These are phyloP conservation scores for Drosophila yakuba DNA, from an alignment of 1,140 invertebrate genomes.

Conservation along the genomic window DNA sequence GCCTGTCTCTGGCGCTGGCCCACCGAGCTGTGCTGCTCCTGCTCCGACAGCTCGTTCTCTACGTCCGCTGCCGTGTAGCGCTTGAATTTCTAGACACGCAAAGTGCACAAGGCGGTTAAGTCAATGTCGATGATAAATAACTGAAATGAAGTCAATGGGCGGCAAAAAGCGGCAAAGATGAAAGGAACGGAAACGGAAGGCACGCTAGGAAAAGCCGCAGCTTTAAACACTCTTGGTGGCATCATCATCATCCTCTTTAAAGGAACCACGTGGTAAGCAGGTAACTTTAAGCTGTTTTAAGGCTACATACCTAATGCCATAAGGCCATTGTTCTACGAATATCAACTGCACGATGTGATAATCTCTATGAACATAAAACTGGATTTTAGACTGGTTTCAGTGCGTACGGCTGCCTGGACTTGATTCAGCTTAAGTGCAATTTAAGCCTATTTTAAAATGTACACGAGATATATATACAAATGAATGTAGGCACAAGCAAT, in stretches of 20 bases:
- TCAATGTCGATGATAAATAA: slow-evolving; percentile 52
- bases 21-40: slow-evolving; percentile 71
- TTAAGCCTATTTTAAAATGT: neutral
- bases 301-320: too few relatives aligned
- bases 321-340: neutral
- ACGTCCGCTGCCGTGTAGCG: slow-evolving; percentile 80
- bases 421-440: neutral
- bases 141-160: slow-evolving; percentile 45
- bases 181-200: neutral
- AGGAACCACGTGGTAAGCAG: neutral
- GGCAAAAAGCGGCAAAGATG: slow-evolving; percentile 18
- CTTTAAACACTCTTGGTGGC: neutral
- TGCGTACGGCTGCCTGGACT: neutral
- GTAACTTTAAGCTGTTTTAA: neutral
- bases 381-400: neutral
- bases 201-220: slow-evolving; percentile 6
- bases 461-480: neutral
- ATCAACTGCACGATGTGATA: neutral
- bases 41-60: slow-evolving; percentile 80
- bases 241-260: neutral
- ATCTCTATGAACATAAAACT: neutral
- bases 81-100: slow-evolving; percentile 76
- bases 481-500: neutral
- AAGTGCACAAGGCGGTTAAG: slow-evolving; percentile 41
- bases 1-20: slow-evolving; percentile 64